A percentile compares a stretch with the other conserved stretches of the same genome.
Conservation (phyloP, 1,140 invertebrate genomes). For the Ceratina japonica region DNA sequence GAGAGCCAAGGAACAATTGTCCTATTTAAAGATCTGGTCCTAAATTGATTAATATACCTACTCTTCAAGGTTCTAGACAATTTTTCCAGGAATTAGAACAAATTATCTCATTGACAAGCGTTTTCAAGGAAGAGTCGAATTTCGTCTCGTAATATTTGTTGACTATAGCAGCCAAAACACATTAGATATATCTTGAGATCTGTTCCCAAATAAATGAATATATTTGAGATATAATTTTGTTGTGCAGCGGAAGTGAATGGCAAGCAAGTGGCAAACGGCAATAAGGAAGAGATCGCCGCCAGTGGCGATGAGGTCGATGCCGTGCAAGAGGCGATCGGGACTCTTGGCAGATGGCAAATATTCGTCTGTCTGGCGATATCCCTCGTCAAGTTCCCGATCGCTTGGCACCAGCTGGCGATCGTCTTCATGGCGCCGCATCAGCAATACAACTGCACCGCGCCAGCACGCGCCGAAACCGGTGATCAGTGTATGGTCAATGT, state of each 20-base stretch:
- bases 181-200: too few species aligned
- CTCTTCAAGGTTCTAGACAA: too few species aligned
- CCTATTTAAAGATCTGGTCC: too few species aligned
- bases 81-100: too few species aligned
- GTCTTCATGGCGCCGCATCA: slow-evolving; percentile 84
- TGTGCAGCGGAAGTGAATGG: slow-evolving; percentile 66
- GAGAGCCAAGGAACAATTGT: too few species aligned
- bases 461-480: slow-evolving; percentile 74
- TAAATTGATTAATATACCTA: too few species aligned
- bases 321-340: slow-evolving; percentile 84
- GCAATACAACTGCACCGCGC: slow-evolving; percentile 74
- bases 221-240: background rate
- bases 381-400: slow-evolving; percentile 85
- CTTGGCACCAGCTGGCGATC: slow-evolving; percentile 85
- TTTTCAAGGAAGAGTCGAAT: too few species aligned
- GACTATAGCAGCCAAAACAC: too few species aligned
- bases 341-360: slow-evolving; percentile 86
- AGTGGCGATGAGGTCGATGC: slow-evolving; percentile 82
- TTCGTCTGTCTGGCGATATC: slow-evolving; percentile 83
- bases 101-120: too few species aligned
- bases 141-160: too few species aligned
- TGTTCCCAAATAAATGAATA: background rate
- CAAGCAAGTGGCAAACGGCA: slow-evolving; percentile 65
- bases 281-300: slow-evolving; percentile 61
- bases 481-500: slow-evolving; percentile 67